phyloP scores from a whole-genome alignment of 2,888 invertebrate genomes.

The Salpingus planirostris region DNA sequence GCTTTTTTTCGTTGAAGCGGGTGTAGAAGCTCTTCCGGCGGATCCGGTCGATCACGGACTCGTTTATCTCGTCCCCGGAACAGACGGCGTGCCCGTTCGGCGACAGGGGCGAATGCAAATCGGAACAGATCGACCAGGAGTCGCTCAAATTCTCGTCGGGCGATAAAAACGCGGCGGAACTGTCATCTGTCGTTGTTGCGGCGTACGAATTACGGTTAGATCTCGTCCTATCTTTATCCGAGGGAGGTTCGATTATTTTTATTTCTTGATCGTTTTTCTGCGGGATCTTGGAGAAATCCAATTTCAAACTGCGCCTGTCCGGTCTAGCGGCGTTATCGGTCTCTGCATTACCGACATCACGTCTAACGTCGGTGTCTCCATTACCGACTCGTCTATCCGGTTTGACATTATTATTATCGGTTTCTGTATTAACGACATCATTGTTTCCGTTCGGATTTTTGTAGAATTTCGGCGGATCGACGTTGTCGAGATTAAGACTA shows the following conservation, averaged over 20 bases:
- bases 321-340: conserved; percentile 13
- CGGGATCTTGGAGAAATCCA: conserved; percentile 49
- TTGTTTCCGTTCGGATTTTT: conserved; percentile 14
- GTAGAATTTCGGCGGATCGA: conserved; percentile 10
- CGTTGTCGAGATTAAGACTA: conserved; percentile 36
- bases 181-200: conserved; percentile 38
- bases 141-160: conserved; percentile 55
- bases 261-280: conserved; percentile 11
- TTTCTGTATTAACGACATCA: neutral
- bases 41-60: conserved; percentile 77
- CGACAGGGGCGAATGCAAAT: conserved; percentile 42
- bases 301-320: conserved; percentile 47
- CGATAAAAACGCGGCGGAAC: conserved; percentile 45
- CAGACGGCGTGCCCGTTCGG: conserved; percentile 31
- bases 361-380: too few relatives aligned
- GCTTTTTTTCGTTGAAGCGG: conserved; percentile 77
- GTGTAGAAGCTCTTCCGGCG: conserved; percentile 83
- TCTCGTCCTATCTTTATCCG: too few relatives aligned
- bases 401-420: neutral
- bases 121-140: conserved; percentile 60
- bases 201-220: conserved; percentile 42
- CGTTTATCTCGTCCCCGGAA: conserved; percentile 45
- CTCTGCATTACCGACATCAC: too few relatives aligned
- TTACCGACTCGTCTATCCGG: too few relatives aligned
- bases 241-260: too few relatives aligned